Evolutionary conservation across 1,140 invertebrate species (phyloP).

Genomic region (Ceratosolen fusciceps): DNA sequence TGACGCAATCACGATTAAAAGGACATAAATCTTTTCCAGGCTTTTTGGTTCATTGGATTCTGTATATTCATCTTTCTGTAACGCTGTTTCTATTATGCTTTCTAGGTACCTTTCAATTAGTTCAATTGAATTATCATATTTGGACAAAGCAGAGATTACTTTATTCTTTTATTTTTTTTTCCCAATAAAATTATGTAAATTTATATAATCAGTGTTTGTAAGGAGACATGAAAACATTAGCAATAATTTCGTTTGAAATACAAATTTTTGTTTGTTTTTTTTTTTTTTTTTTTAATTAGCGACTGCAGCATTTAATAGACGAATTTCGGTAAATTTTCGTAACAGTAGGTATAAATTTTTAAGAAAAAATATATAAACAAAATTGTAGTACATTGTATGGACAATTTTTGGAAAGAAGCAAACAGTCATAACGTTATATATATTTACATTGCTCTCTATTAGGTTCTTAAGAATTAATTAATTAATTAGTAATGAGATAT

Average conservation of each 20-base stretch:
- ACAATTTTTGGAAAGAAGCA: neutral
- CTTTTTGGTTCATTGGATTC: conserved; percentile 36
- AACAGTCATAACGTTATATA: neutral
- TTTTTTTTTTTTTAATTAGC: too few relatives aligned
- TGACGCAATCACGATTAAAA: conserved; percentile 60
- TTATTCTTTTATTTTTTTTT: conserved; percentile 31
- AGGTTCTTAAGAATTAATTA: neutral
- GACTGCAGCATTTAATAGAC: neutral
- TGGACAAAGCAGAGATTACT: conserved; percentile 1
- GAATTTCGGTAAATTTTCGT: neutral
- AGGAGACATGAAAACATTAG: conserved; percentile 22
- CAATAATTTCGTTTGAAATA: too few relatives aligned
- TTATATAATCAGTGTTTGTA: conserved; percentile 51
- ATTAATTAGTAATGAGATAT: too few relatives aligned
- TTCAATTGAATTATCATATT: conserved; percentile 23
- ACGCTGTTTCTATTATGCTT: neutral
- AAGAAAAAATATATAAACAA: neutral
- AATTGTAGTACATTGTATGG: neutral
- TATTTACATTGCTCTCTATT: neutral
- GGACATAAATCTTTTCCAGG: conserved; percentile 45
- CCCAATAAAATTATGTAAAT: conserved; percentile 47
- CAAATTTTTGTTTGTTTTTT: too few relatives aligned
- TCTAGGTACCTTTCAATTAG: neutral
- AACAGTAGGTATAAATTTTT: neutral
- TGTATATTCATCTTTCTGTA: neutral